Evolutionary conservation across 2,113 vertebrate genomes (phyloP).

Genomic region (Tauraco erythrolophus): DNA sequence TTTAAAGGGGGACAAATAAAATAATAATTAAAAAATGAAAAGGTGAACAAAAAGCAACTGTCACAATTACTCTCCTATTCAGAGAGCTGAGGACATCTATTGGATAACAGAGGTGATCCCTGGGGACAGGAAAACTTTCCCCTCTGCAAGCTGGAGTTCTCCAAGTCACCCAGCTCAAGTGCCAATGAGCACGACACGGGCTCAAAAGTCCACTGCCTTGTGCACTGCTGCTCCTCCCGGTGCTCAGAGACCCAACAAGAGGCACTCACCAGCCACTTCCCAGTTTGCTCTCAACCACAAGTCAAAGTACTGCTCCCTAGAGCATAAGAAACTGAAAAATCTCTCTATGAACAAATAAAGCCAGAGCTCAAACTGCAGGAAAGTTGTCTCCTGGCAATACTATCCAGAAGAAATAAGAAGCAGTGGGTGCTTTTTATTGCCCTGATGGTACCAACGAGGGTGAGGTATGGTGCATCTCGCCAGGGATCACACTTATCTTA

Average conservation of each 20-base stretch:
- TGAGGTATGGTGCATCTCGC: not conserved
- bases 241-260: not conserved
- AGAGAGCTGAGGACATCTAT: not conserved
- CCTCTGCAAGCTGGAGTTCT: not conserved
- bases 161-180: not conserved
- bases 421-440: not conserved
- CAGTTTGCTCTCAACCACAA: not conserved
- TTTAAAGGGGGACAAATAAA: conserved; percentile 43
- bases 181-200: not conserved
- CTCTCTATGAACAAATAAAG: not conserved
- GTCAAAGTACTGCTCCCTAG: not conserved
- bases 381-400: not conserved
- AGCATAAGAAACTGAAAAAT: not conserved
- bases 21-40: not conserved
- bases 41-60: not conserved
- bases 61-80: not conserved
- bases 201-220: not conserved
- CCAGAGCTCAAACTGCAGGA: not conserved
- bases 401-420: not conserved
- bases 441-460: not conserved
- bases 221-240: not conserved
- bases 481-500: not conserved
- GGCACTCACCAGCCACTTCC: not conserved
- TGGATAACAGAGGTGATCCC: not conserved
- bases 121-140: not conserved